Percentiles rank a stretch among this genome's conserved stretches.
Conservation (phyloP, 2,888 invertebrate genomes). For the Crematogaster levior region DNA sequence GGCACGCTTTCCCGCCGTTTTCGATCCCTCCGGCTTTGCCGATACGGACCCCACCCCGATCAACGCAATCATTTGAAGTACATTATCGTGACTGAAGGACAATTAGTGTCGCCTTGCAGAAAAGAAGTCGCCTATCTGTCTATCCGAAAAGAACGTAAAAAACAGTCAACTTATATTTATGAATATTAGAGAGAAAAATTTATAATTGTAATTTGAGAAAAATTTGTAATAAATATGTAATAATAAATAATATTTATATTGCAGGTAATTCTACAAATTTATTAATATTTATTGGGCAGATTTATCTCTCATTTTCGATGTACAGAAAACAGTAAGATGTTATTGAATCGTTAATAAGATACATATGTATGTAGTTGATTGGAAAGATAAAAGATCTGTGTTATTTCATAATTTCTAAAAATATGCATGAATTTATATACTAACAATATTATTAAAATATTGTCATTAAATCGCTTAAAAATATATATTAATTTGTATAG, state of each 20-base stretch:
- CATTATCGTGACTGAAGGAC: conserved; percentile 75
- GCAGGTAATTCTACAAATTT: not conserved
- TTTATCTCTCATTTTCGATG: not conserved
- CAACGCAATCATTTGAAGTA: conserved; percentile 76
- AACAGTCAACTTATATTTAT: not conserved
- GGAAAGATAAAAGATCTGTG: not conserved
- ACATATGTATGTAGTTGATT: not conserved
- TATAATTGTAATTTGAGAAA: too few species aligned
- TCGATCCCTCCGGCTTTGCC: conserved; percentile 57
- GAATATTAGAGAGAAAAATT: not conserved
- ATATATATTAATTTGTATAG: not conserved
- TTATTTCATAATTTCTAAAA: not conserved
- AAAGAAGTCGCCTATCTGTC: conserved; percentile 63
- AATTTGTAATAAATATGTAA: not conserved
- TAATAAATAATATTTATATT: not conserved
- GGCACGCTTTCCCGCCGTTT: conserved; percentile 60
- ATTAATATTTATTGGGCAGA: not conserved
- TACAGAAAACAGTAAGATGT: not conserved
- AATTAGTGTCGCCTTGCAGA: conserved; percentile 74
- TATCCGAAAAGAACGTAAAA: conserved; percentile 27
- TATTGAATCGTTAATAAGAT: not conserved
- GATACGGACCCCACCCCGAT: conserved; percentile 66
- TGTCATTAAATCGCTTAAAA: not conserved
- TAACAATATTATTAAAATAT: not conserved
- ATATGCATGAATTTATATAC: not conserved